phyloP scores from a whole-genome alignment of 2,113 vertebrate species.

The Lathamus discolor region DNA sequence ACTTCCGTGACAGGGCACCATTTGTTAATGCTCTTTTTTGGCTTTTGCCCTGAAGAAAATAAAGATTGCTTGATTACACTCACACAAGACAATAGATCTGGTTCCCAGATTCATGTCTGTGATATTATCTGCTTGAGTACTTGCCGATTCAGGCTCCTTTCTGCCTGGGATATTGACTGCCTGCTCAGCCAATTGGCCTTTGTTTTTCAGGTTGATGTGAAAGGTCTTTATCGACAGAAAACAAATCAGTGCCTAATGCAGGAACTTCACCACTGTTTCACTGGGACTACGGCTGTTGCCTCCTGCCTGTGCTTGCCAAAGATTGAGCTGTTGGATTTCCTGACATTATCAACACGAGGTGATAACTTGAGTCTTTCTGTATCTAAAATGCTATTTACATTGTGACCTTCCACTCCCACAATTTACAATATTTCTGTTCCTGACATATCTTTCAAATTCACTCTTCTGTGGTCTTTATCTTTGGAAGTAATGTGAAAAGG shows the following conservation, averaged over 20 bases:
- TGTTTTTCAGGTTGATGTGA: neutral
- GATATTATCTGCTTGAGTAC: conserved; percentile 31
- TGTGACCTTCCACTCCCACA: neutral
- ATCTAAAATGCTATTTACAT: neutral
- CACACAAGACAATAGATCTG: neutral
- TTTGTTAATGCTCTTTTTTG: conserved; percentile 37
- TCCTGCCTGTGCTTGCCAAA: neutral
- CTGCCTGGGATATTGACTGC: conserved; percentile 22
- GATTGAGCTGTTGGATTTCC: neutral
- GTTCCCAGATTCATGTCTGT: neutral
- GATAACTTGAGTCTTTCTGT: neutral
- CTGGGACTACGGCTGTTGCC: neutral
- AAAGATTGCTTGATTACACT: conserved; percentile 25
- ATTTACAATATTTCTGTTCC: neutral
- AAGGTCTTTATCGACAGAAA: conserved; percentile 13
- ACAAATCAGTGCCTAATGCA: neutral
- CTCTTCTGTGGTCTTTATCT: neutral
- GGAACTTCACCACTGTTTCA: neutral
- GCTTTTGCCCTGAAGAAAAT: neutral
- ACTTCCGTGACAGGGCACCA: conserved; percentile 33
- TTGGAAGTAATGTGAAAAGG: neutral
- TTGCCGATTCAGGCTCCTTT: neutral
- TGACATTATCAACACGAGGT: neutral
- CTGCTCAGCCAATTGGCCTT: conserved; percentile 1
- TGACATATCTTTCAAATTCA: neutral